Percentiles rank a stretch among this genome's conserved stretches.
phyloP scores from a whole-genome alignment of 2,888 invertebrate species.

The Eretmocerus hayati region DNA sequence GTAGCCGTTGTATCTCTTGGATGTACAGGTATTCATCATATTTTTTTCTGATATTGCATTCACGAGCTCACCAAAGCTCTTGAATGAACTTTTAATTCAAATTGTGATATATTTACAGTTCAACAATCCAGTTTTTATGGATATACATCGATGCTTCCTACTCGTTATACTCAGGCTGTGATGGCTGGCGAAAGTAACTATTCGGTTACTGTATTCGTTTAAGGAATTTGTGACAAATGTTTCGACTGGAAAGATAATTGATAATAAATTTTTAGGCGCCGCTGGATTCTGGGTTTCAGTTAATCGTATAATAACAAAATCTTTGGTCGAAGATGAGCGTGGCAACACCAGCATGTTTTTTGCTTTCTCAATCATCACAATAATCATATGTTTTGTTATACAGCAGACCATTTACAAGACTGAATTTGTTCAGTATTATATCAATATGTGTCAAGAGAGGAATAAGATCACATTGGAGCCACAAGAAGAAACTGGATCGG shows the following conservation, averaged over 20 bases:
- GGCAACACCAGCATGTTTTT: slow-evolving; percentile 85
- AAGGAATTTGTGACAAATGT: too few species aligned
- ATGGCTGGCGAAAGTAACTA: slow-evolving; percentile 85
- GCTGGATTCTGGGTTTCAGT: slow-evolving; percentile 83
- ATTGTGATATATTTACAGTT: slow-evolving; percentile 46
- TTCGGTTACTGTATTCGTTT: too few species aligned
- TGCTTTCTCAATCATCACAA: slow-evolving; percentile 67
- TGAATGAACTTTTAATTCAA: slow-evolving; percentile 1
- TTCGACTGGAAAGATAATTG: too few species aligned
- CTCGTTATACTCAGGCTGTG: slow-evolving; percentile 85
- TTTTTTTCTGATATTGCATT: slow-evolving; percentile 1
- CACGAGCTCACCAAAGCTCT: neutral
- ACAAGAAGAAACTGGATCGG: slow-evolving; percentile 76
- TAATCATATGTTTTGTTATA: slow-evolving; percentile 69
- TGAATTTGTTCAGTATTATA: slow-evolving; percentile 77
- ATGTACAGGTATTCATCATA: slow-evolving; percentile 60
- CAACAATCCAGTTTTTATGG: slow-evolving; percentile 94
- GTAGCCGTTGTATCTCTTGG: slow-evolving; percentile 82
- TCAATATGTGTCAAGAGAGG: slow-evolving; percentile 66
- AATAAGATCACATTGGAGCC: slow-evolving; percentile 77
- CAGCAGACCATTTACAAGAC: slow-evolving; percentile 72
- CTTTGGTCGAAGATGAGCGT: slow-evolving; percentile 66
- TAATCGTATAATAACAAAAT: slow-evolving; percentile 78
- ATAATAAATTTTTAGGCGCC: slow-evolving; percentile 59
- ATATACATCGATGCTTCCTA: slow-evolving; percentile 85